These are phyloP conservation scores for Nemopilema nomurai DNA, from an alignment of 30 jellyfish, hydroid and myxozoan species.

Conservation along the genomic window DNA sequence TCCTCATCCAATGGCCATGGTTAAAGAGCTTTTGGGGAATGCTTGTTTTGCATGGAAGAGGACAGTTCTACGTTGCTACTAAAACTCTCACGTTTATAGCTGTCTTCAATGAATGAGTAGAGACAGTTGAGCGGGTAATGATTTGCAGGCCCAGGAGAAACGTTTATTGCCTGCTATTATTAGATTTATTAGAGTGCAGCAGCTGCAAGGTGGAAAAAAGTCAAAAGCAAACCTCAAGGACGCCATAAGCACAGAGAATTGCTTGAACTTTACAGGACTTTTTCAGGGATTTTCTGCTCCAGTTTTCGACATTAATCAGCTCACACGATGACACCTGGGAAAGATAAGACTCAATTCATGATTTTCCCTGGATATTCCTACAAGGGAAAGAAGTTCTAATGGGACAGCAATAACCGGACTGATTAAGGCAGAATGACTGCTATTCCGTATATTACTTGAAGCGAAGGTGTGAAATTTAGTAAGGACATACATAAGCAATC, in stretches of 20 bases:
- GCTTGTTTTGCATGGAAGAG: no score
- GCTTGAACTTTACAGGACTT: slow-evolving; percentile 52
- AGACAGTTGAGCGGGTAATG: no score
- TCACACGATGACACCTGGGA: slow-evolving; percentile 45
- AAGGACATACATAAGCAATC: no score
- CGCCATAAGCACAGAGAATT: slow-evolving; percentile 57
- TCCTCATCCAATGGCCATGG: no score
- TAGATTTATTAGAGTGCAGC: background rate
- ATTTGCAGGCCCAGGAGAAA: background rate
- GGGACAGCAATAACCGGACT: background rate
- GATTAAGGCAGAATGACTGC: background rate
- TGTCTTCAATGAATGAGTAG: no score
- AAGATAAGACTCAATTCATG: background rate
- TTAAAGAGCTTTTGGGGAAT: no score
- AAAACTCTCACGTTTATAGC: no score
- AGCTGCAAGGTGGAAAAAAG: background rate
- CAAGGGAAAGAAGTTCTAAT: background rate
- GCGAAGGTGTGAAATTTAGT: no score
- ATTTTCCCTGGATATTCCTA: background rate
- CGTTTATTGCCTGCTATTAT: background rate
- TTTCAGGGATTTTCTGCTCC: slow-evolving; percentile 59
- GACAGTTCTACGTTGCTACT: no score
- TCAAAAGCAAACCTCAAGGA: slow-evolving; percentile 37
- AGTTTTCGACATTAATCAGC: slow-evolving; percentile 40
- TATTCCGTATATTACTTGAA: no score